Conservation (phyloP, 2,797 vertebrate species). For the Jordanella pulchra region DNA sequence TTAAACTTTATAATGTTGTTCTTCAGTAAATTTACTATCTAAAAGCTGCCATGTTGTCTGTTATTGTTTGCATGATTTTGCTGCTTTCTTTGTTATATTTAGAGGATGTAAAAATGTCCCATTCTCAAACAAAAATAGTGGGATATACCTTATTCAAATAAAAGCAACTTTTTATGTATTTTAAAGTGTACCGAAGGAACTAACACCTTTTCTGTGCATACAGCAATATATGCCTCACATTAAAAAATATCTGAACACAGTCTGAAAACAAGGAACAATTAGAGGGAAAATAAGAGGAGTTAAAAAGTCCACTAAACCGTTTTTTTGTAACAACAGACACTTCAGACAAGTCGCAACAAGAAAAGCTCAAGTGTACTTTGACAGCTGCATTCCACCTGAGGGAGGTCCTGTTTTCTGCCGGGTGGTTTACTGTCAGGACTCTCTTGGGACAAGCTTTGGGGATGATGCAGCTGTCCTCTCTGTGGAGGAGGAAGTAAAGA, state of each 20-base stretch:
- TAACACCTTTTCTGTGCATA: not conserved
- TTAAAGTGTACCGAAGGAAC: not conserved
- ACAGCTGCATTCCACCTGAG: not conserved
- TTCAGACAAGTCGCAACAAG: constrained; percentile 7
- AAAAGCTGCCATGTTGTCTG: not conserved
- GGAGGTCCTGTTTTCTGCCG: not conserved
- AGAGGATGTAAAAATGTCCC: not conserved
- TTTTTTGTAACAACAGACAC: not conserved
- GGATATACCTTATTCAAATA: not conserved
- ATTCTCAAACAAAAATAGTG: not conserved
- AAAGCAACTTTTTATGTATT: not conserved
- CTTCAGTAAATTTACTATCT: not conserved
- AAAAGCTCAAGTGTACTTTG: not conserved
- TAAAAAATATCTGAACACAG: constrained; percentile 20
- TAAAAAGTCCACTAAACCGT: not conserved
- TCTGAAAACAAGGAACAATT: not conserved
- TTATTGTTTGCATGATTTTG: not conserved
- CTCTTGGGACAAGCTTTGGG: not conserved
- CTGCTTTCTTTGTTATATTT: not conserved
- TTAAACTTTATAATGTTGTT: not conserved
- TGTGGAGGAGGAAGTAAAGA: not conserved
- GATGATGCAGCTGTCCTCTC: not conserved
- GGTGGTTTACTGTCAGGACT: not conserved
- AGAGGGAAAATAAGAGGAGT: not conserved
- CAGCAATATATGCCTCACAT: not conserved